phyloP scores from a whole-genome alignment of 2,888 invertebrate species.

The Acronicta alni region DNA sequence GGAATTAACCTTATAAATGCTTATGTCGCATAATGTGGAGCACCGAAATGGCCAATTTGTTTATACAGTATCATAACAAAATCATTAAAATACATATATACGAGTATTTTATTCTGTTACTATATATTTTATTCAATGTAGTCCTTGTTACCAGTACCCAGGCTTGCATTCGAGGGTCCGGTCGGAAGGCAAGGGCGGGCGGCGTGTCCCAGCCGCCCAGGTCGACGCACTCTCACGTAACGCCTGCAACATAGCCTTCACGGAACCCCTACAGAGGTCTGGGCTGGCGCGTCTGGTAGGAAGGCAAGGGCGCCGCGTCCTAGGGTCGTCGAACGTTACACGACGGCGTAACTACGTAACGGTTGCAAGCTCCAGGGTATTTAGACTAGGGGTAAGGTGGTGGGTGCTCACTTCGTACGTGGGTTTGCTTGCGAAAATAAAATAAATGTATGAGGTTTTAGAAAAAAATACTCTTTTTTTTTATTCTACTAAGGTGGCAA shows the following conservation, averaged over 20 bases:
- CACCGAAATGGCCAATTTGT: too few species aligned
- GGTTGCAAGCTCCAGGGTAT: conserved; percentile 31
- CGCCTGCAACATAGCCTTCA: conserved; percentile 35
- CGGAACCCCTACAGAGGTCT: conserved; percentile 33
- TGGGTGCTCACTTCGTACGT: not conserved
- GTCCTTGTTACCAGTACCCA: conserved; percentile 14
- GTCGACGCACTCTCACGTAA: conserved; percentile 36
- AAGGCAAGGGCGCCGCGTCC: conserved; percentile 55
- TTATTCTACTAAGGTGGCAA: too few species aligned
- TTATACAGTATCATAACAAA: too few species aligned
- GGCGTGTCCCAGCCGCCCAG: conserved; percentile 34
- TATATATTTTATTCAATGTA: too few species aligned
- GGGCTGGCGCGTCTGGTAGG: conserved; percentile 35
- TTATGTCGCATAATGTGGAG: too few species aligned
- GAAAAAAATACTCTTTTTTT: too few species aligned
- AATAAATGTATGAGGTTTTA: too few species aligned
- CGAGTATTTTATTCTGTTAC: too few species aligned
- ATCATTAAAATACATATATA: too few species aligned
- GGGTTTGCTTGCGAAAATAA: conserved; percentile 18
- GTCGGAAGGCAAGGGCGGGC: conserved; percentile 53
- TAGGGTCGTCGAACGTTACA: conserved; percentile 45
- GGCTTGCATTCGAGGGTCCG: conserved; percentile 28
- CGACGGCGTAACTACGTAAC: conserved; percentile 9
- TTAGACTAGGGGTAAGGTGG: conserved; percentile 13
- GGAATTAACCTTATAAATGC: too few species aligned